Evolutionary conservation across 2,888 invertebrate species (phyloP).

Genomic region (Agrilus biguttatus): DNA sequence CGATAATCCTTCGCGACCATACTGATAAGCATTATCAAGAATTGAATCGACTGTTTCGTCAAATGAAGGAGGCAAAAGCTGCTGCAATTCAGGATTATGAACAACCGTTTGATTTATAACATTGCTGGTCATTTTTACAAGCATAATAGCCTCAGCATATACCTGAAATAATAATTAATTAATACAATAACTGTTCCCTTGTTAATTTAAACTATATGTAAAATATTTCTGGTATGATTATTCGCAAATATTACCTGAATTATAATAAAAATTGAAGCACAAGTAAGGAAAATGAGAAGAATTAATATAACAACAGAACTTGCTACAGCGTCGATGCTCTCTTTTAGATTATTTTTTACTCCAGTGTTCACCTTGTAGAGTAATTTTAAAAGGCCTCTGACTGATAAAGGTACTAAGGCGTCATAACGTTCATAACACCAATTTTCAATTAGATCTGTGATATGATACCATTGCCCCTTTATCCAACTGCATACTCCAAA

Average conservation of each 20-base stretch:
- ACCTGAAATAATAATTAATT: slow-evolving; percentile 43
- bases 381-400: slow-evolving; percentile 62
- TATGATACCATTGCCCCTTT: slow-evolving; percentile 19
- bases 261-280: slow-evolving; percentile 67
- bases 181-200: too few relatives aligned
- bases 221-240: slow-evolving; percentile 10
- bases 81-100: slow-evolving; percentile 73
- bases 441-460: slow-evolving; percentile 22
- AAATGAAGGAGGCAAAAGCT: slow-evolving; percentile 72
- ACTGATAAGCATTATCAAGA: slow-evolving; percentile 83
- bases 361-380: slow-evolving; percentile 47
- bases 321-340: slow-evolving; percentile 74
- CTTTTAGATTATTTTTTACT: slow-evolving; percentile 48
- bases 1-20: slow-evolving; percentile 82
- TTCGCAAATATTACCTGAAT: slow-evolving; percentile 50
- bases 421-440: slow-evolving; percentile 55
- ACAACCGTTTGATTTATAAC: slow-evolving; percentile 79
- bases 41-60: slow-evolving; percentile 79
- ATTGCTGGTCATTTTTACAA: slow-evolving; percentile 78
- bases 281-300: slow-evolving; percentile 64
- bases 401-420: slow-evolving; percentile 60
- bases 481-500: slow-evolving; percentile 39
- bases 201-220: not conserved
- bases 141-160: slow-evolving; percentile 85
- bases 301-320: slow-evolving; percentile 74